These are phyloP conservation scores for Salvelinus sp. DNA, from an alignment of 2,113 vertebrate species.

Conservation along the genomic window DNA sequence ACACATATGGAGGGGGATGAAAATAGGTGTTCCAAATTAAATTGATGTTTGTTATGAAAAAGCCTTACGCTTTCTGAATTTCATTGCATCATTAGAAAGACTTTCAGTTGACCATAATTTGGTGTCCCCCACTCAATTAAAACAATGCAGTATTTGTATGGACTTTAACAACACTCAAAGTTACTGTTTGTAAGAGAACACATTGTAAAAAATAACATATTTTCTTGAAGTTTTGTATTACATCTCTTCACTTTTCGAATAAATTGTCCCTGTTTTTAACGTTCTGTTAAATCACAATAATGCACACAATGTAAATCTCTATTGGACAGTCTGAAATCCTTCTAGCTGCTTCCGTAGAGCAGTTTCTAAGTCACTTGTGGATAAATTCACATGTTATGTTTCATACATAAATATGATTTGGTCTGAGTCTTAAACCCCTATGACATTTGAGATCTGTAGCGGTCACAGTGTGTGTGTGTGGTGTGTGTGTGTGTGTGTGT, in stretches of 20 bases:
- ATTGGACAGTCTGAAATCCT: constrained; percentile 14
- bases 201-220: neutral
- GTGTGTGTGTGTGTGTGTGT: neutral
- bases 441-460: constrained; percentile 23
- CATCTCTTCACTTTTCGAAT: constrained; percentile 11
- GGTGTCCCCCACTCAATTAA: neutral
- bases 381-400: constrained; percentile 31
- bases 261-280: constrained; percentile 22
- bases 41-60: neutral
- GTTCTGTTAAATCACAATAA: constrained; percentile 32
- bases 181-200: neutral
- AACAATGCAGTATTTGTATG: neutral
- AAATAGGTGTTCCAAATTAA: neutral
- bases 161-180: neutral
- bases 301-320: constrained; percentile 11
- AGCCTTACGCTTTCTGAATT: neutral
- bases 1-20: neutral
- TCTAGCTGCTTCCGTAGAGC: constrained; percentile 1
- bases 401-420: constrained; percentile 37
- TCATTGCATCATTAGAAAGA: neutral
- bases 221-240: neutral
- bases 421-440: constrained; percentile 36
- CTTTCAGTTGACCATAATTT: neutral
- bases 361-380: constrained; percentile 40
- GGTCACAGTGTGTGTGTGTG: constrained; percentile 2